Percentiles rank a stretch among this genome's conserved stretches.
Evolutionary conservation across 2,797 vertebrate genomes (phyloP).

Genomic region (Sciurus vulgaris): DNA sequence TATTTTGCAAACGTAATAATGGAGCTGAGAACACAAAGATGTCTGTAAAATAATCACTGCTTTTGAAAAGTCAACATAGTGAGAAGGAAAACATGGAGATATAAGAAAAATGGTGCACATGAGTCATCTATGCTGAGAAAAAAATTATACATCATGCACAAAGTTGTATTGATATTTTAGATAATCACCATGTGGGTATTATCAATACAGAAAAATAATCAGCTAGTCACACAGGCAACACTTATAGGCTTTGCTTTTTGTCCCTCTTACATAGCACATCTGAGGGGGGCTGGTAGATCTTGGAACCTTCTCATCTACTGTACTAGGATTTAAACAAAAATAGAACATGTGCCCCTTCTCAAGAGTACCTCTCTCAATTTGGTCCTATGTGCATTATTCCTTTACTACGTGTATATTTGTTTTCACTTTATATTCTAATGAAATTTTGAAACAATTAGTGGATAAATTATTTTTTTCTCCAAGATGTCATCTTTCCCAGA

Average conservation of each 20-base stretch:
- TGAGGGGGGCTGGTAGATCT: background rate
- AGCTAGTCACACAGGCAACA: background rate
- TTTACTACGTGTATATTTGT: background rate
- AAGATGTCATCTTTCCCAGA: background rate
- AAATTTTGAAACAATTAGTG: background rate
- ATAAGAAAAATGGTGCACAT: background rate
- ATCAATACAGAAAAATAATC: background rate
- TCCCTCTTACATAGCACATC: background rate
- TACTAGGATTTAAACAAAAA: background rate
- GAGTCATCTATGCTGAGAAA: background rate
- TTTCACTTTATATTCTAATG: background rate
- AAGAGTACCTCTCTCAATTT: background rate
- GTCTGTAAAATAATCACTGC: background rate
- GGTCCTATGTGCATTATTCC: background rate
- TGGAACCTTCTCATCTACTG: fast-evolving
- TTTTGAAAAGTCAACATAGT: background rate
- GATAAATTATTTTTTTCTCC: background rate
- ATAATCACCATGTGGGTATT: background rate
- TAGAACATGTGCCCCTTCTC: background rate
- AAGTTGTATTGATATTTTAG: background rate
- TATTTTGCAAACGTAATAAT: background rate
- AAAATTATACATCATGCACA: background rate
- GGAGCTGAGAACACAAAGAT: background rate
- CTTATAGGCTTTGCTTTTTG: background rate
- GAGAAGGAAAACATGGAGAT: background rate